phyloP scores from a whole-genome alignment of 2,888 invertebrate species.

The Mesorhabditis spiculigera region DNA sequence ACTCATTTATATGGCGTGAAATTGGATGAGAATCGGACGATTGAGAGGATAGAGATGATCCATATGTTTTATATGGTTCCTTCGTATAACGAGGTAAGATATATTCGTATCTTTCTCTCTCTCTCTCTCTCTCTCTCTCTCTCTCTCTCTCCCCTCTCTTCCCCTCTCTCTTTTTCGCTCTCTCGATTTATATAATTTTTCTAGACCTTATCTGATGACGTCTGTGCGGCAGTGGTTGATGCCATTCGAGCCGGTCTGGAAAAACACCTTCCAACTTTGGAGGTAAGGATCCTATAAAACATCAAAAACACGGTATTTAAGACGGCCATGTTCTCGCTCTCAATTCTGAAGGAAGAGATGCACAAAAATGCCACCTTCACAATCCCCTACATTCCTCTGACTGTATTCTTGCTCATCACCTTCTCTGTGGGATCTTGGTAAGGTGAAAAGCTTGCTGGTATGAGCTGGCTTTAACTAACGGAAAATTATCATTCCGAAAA shows the following conservation, averaged over 20 bases:
- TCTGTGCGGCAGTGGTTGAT: background rate
- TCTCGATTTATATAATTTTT: background rate
- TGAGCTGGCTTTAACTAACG: too few species aligned
- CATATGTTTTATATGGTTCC: conserved; percentile 52
- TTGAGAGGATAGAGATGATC: conserved; percentile 47
- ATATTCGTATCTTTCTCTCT: background rate
- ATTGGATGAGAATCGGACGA: conserved; percentile 29
- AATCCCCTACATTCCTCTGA: conserved; percentile 54
- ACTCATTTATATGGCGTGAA: conserved; percentile 56
- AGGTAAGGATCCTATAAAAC: too few species aligned
- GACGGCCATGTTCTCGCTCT: conserved; percentile 42
- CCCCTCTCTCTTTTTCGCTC: too few species aligned
- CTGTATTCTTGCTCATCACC: conserved; percentile 47
- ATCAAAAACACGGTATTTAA: conserved; percentile 12
- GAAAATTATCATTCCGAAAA: too few species aligned
- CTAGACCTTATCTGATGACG: background rate
- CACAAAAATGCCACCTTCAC: conserved; percentile 57
- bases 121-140: too few species aligned
- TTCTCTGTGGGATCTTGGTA: conserved; percentile 56
- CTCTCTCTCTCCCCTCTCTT: too few species aligned
- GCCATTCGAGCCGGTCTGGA: background rate
- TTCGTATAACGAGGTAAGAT: conserved; percentile 37
- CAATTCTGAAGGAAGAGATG: conserved; percentile 56
- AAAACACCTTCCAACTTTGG: background rate
- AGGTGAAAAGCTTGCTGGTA: too few species aligned